Evolutionary conservation across 1,140 invertebrate genomes (phyloP).

Genomic region (Potamilus streckersoni): DNA sequence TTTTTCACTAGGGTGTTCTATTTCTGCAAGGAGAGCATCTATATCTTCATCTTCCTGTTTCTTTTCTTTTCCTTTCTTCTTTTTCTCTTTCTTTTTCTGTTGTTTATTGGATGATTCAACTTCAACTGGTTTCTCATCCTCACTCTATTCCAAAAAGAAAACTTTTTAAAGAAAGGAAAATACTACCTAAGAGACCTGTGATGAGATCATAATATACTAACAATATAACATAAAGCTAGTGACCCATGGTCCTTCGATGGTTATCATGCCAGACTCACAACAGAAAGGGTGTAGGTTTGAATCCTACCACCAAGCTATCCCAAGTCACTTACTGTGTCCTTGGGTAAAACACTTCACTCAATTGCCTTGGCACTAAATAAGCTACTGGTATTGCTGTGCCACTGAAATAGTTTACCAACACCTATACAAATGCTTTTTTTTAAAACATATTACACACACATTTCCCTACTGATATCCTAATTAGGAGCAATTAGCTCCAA

Average conservation of each 20-base stretch:
- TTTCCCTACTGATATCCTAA: no score
- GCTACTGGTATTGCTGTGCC: no score
- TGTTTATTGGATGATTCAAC: constrained; percentile 16
- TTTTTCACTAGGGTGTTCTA: constrained; percentile 54
- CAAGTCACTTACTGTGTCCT: no score
- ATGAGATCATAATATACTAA: not conserved
- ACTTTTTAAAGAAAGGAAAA: constrained; percentile 7
- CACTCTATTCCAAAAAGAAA: constrained; percentile 13
- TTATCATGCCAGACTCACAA: no score
- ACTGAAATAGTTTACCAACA: no score
- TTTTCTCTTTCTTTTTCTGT: constrained; percentile 39
- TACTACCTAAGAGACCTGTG: not conserved
- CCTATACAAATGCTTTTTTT: no score
- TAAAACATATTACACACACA: no score
- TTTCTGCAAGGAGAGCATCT: constrained; percentile 81
- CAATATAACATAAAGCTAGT: not conserved
- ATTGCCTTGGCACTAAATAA: no score
- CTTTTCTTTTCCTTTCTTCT: constrained; percentile 51
- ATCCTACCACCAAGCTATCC: no score
- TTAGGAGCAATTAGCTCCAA: no score
- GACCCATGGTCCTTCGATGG: not conserved
- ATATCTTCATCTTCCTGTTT: constrained; percentile 87
- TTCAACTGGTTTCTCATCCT: constrained; percentile 23
- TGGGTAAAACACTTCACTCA: no score
- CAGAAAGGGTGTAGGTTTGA: no score